Conservation (phyloP, 2,113 vertebrate genomes). For the Tragelaphus imberbis region DNA sequence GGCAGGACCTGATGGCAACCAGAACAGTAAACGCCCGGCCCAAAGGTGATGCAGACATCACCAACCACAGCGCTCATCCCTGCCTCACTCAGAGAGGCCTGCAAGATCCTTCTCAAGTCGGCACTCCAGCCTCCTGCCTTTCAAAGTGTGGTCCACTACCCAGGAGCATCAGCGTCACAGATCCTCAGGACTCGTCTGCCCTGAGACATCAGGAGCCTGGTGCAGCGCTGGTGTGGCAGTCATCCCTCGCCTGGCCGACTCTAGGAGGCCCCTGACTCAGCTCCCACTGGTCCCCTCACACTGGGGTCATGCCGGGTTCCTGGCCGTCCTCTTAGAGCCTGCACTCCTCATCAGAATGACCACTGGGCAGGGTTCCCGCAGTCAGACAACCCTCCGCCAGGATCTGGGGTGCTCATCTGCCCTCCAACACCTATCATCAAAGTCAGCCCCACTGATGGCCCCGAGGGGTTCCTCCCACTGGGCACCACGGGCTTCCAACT, state of each 20-base stretch:
- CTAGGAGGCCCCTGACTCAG: neutral
- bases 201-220: neutral
- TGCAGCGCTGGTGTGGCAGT: rapidly evolving
- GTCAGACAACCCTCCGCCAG: neutral
- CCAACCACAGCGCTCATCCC: neutral
- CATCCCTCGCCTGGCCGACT: rapidly evolving
- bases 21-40: neutral
- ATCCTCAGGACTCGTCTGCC: neutral
- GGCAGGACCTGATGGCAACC: neutral
- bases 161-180: neutral
- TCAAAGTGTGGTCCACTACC: neutral
- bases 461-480: neutral
- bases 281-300: neutral
- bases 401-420: neutral
- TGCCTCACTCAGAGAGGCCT: neutral
- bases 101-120: neutral
- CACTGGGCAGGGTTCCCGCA: neutral
- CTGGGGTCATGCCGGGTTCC: neutral
- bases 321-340: neutral
- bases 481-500: neutral
- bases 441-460: neutral
- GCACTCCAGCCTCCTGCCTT: neutral
- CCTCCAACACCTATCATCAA: neutral
- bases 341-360: neutral
- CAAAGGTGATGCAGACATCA: neutral